Base-by-base conservation (phyloP, 2,888 invertebrate genomes). In the Gari tellinella region DNA sequence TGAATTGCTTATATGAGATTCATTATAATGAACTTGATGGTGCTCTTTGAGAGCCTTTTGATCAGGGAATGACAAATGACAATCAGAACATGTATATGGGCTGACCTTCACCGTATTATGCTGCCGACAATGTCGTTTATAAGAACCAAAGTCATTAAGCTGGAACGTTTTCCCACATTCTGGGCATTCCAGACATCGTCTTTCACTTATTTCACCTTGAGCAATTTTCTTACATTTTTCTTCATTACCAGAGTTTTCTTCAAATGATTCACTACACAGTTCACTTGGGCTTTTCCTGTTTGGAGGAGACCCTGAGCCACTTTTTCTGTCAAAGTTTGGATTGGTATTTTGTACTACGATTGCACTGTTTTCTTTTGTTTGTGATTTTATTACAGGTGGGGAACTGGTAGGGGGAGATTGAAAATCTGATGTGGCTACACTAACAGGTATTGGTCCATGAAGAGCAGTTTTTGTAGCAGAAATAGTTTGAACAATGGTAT, bases 401-500 rank as follows among this genome's bases (percentile, higher is more conserved):
- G 26, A 14, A 4, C n/a, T 10, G 31, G 31, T 31, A 7, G 4
- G 31, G 10, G 4, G 31, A 31, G 31, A 31, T 31, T 31, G 31
- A 31, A 31, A 31, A 31, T 31, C 10, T 31, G 31, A 31, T 31
- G 31, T 7, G 4, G 31, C 31, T 10, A 31, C 31, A 31, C 5
- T 7, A 31, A 31, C 31, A 4, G 31, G 31, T 7, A 41, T 21
- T 17, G 64, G 53, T 17, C 45, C 37, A 67, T 80, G 78, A 58
- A 85, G 57, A 5, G 86, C 86, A 38, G 83, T 81, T 60, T 88
- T 88, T 0, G 90, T 89, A 12, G 88, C 90, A n/a, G 90, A 89
- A 46, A 90, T 91, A 15, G 89, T 89, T 55, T 89, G 89, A n/a
- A 90, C 87, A 26, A 86, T 83, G 5, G 89, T 89, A 55, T 90